Conservation (phyloP, 2,797 vertebrate species). For the Leuciscus waleckii region DNA sequence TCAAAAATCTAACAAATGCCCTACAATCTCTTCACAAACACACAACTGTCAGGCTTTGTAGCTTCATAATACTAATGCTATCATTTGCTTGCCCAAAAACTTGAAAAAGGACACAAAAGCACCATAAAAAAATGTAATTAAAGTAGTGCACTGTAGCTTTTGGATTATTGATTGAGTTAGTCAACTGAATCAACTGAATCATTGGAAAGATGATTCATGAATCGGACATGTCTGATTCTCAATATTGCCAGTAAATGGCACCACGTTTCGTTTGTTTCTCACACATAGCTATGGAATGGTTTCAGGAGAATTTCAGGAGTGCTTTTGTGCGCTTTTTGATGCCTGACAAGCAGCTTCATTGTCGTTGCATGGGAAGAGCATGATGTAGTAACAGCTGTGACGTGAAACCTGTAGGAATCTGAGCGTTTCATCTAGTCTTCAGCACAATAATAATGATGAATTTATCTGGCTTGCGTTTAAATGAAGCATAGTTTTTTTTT, state of each 20-base stretch:
- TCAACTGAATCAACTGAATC: background rate
- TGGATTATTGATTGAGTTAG: background rate
- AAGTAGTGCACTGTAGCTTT: background rate
- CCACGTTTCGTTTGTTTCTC: background rate
- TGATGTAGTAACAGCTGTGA: constrained; percentile 12
- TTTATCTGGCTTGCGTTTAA: background rate
- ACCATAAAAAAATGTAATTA: background rate
- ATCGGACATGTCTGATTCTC: background rate
- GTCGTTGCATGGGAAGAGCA: background rate
- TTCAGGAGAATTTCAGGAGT: background rate
- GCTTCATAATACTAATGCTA: background rate
- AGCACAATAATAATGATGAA: background rate
- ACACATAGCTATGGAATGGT: background rate
- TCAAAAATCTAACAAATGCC: constrained; percentile 11
- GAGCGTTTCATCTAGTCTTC: background rate
- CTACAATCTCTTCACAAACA: background rate
- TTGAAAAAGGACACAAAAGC: background rate
- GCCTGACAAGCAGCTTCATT: background rate
- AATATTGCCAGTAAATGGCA: background rate
- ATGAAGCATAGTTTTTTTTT: background rate
- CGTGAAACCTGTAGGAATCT: background rate
- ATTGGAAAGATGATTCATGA: background rate
- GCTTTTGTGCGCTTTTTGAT: constrained; percentile 18
- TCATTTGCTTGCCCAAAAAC: background rate
- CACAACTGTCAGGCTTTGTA: background rate